Conservation (phyloP, 1,140 invertebrate genomes). For the Palaemon carinicauda region DNA sequence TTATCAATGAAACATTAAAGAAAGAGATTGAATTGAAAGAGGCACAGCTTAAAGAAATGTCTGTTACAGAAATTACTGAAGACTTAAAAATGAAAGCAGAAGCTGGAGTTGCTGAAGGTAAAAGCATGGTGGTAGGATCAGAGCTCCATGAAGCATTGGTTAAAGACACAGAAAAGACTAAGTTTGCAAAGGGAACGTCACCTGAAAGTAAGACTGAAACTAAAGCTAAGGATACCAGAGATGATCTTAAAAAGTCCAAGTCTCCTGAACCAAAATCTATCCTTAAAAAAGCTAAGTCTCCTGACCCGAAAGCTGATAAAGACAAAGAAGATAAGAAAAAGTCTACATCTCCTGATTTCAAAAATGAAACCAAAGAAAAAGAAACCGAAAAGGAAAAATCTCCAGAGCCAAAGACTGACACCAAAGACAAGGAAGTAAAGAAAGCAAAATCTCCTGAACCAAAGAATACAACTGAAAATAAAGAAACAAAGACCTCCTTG, state of each 20-base stretch:
- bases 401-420: too few species aligned
- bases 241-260: neutral
- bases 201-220: neutral
- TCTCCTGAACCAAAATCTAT: neutral
- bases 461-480: too few species aligned
- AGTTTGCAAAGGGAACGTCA: neutral
- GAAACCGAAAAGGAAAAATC: too few species aligned
- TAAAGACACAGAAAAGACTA: neutral
- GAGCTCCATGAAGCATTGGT: too few species aligned
- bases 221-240: constrained; percentile 3
- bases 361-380: too few species aligned
- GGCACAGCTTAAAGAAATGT: neutral
- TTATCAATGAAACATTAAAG: neutral
- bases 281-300: neutral
- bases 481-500: too few species aligned
- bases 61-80: neutral
- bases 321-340: too few species aligned
- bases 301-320: too few species aligned
- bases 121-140: neutral
- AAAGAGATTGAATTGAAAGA: neutral
- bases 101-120: neutral
- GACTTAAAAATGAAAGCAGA: neutral
- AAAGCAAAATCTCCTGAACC: too few species aligned
- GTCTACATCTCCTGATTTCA: too few species aligned
- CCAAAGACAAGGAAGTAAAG: too few species aligned